Percentiles rank a stretch among this genome's conserved stretches.
phyloP scores from a whole-genome alignment of 2,888 invertebrate species.

The Euzophera pinguis region DNA sequence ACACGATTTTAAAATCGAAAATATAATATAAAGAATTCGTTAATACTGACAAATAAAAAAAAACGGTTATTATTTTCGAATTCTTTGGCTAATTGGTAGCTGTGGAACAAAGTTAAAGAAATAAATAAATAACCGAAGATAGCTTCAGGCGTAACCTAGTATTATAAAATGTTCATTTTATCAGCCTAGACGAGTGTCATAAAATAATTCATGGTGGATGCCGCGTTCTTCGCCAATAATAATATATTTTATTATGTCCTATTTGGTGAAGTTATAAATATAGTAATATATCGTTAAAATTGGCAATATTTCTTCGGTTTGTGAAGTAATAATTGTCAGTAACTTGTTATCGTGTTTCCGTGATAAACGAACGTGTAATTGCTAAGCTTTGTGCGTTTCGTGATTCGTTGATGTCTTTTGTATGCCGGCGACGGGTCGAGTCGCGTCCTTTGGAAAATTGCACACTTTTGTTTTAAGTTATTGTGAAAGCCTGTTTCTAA shows the following conservation, averaged over 20 bases:
- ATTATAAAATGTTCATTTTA: too few relatives aligned
- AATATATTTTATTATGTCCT: neutral
- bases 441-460: neutral
- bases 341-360: neutral
- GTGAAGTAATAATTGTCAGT: neutral
- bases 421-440: slow-evolving; percentile 3
- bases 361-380: neutral
- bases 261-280: neutral
- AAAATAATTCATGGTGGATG: neutral
- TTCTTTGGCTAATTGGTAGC: too few relatives aligned
- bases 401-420: slow-evolving; percentile 34
- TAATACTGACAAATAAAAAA: too few relatives aligned
- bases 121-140: too few relatives aligned
- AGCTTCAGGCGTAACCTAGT: too few relatives aligned
- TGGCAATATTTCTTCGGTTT: neutral
- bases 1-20: too few relatives aligned
- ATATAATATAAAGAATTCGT: too few relatives aligned
- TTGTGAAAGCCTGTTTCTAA: too few relatives aligned
- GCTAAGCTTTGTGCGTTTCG: neutral
- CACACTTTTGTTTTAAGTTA: too few relatives aligned
- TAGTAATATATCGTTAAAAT: neutral
- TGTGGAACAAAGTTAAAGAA: too few relatives aligned
- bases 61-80: too few relatives aligned
- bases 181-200: neutral
- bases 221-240: neutral